Conservation (phyloP, 2,888 invertebrate species). For the Stomorhina lunata region DNA sequence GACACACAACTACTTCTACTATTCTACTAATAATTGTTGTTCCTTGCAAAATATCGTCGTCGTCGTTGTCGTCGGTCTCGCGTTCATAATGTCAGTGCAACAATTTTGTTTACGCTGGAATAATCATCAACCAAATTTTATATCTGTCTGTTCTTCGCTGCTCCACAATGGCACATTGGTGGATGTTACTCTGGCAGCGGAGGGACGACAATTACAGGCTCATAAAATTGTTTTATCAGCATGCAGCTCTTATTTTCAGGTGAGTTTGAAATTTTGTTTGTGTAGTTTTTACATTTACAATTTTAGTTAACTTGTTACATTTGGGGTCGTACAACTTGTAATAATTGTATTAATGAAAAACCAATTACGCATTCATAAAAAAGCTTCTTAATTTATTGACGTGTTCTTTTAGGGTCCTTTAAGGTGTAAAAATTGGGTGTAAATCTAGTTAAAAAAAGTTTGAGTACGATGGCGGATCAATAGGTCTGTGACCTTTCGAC, state of each 20-base stretch:
- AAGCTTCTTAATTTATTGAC: too few species aligned
- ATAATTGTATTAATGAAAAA: too few species aligned
- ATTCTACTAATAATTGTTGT: constrained; percentile 23
- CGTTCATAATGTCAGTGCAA: constrained; percentile 83
- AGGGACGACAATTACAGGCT: constrained; percentile 92
- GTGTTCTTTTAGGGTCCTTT: too few species aligned
- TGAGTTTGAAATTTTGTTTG: constrained; percentile 75
- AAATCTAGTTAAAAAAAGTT: too few species aligned
- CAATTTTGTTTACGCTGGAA: constrained; percentile 94
- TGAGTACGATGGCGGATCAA: too few species aligned
- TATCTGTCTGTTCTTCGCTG: constrained; percentile 91
- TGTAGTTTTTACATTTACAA: not conserved
- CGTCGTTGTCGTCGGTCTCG: too few species aligned
- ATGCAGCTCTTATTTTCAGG: constrained; percentile 96
- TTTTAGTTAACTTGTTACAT: too few species aligned
- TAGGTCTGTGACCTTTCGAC: too few species aligned
- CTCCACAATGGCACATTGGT: constrained; percentile 91
- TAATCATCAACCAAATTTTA: constrained; percentile 96
- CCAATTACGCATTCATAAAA: too few species aligned
- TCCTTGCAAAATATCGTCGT: constrained; percentile 45
- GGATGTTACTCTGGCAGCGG: constrained; percentile 94
- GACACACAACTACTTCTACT: constrained; percentile 1
- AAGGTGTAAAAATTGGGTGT: too few species aligned
- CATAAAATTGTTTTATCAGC: constrained; percentile 95
- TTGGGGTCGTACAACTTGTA: too few species aligned